Base-by-base conservation (phyloP, 2,888 invertebrate species). In the Protodeltote pygarga region DNA sequence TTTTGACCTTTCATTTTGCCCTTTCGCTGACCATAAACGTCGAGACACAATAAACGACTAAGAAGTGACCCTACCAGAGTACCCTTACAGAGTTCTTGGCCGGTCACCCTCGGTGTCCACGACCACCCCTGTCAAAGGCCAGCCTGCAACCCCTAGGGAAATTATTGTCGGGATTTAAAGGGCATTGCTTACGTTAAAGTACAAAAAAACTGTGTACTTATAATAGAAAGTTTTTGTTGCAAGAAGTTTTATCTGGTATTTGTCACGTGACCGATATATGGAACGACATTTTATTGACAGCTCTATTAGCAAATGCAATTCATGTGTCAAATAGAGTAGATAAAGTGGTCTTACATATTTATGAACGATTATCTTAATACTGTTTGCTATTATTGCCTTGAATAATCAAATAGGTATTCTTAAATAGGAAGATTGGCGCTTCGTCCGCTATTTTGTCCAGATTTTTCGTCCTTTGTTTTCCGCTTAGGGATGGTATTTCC, bases 111-210 rank as follows among this genome's bases (percentile, higher is more conserved):
- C 80, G 77, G 81, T 83, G 92, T 86, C 91, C 89, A 85, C 77
- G 76, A 77, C 79, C 81, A 81, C 90, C 91, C 90, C 88, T 81
- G 87, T 86, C 89, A 89, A 89, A 89, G 87, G 87, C 86, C 86
- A 89, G 78, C 67, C 81, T 76, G 71, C 66, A 74, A 75, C 81
- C 92, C 83, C 92, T 38, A 61, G 92, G 92, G 92, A 92, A 92
- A 92, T 92, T 90, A 92, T 92, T 88, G 91, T 89, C 87, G 87
- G 92, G 92, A 89, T 92, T 92, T 92, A 92, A 92, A 92, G 92
- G 92, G 91, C 89, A 89, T 79, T 84, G 85, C 88, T 88, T 85
- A 83, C 84, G 84, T 74, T 71, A 76, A 89, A 79, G 79, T 82
- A 88, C 79, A 89, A 90, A 90, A 71, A 89, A 87, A 85, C 80